phyloP scores from a whole-genome alignment of 2,113 vertebrate genomes.

The Tichodroma muraria region DNA sequence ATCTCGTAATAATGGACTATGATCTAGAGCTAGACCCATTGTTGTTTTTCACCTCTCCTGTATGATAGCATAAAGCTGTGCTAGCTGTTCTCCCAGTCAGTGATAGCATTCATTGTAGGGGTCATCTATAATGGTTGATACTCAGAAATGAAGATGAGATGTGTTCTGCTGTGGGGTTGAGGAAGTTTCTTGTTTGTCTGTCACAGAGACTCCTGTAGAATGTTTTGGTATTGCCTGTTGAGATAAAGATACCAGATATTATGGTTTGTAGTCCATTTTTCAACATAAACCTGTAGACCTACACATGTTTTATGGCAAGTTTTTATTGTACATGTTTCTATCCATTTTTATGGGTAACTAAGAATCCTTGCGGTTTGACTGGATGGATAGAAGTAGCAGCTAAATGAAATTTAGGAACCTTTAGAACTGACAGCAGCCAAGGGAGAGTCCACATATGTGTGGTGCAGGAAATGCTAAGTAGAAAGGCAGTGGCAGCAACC shows the following conservation, averaged over 20 bases:
- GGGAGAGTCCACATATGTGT: background rate
- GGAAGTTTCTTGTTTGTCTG: background rate
- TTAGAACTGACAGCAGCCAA: background rate
- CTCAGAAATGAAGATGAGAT: background rate
- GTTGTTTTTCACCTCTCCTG: background rate
- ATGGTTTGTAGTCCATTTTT: background rate
- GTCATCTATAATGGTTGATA: background rate
- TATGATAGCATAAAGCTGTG: background rate
- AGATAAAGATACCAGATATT: background rate
- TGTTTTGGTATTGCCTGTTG: background rate
- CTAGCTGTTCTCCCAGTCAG: background rate
- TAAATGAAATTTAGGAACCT: background rate
- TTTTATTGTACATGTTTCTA: background rate
- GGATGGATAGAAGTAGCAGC: background rate
- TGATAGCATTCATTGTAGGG: background rate
- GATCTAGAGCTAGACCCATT: background rate
- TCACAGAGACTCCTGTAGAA: background rate
- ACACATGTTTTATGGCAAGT: background rate
- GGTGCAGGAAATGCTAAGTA: background rate
- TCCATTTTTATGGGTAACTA: background rate
- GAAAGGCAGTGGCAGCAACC: background rate
- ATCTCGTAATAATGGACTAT: background rate
- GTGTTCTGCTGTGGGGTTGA: background rate
- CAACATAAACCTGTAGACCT: background rate
- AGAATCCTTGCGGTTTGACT: background rate